Base-by-base conservation (phyloP, 1,140 invertebrate genomes). In the Ceratoteleas bidentatus region DNA sequence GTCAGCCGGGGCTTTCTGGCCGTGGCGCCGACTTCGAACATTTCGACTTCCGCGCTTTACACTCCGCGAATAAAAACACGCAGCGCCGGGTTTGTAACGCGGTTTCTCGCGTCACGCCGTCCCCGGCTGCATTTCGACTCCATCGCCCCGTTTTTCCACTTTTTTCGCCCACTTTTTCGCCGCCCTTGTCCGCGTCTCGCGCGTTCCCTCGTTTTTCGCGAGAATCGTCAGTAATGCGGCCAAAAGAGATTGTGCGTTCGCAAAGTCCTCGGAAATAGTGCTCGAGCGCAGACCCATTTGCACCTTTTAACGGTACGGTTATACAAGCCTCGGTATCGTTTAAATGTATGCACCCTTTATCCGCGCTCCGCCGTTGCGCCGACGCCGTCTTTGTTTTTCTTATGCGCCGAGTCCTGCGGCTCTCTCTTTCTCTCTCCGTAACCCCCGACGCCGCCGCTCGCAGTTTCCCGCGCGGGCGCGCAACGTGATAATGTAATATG, bases 401-500 rank as follows among this genome's bases (percentile, higher is more conserved):
- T 52, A 9, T 61, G 11, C 3, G 38, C 2, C 62, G 3, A 34
- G n/a, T 38, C 24, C 36, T 34, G 65, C 36, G 10, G 5, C 24
- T 34, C n/a, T 83, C 62, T 74, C 65, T 36, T 52, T 73, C 56
- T 16, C 43, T 24, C 24, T 4, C 24, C 24, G 24, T 4, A 1
- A 24, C 24, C 24, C 24, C 24, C 24, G 24, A 24, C 24, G 1
- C 24, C 24, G 24, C 24, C 24, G 24, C 24, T 24, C 24, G 24
- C 24, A 24, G 24, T 24, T 24, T 24, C 24, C 24, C 24, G 24
- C 24, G 24, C 24, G 24, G 24, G 53, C 57, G 47, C 50, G 62
- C 56, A 24, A 68, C 69, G 69, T 65, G 69, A 81, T 89, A 87
- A 89, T 87, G 86, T 86, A 89, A 89, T 87, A 87, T 84, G 85